A percentile compares a stretch with the other conserved stretches of the same genome.
Conservation (phyloP, 2,888 invertebrate genomes). For the Tachina fera region DNA sequence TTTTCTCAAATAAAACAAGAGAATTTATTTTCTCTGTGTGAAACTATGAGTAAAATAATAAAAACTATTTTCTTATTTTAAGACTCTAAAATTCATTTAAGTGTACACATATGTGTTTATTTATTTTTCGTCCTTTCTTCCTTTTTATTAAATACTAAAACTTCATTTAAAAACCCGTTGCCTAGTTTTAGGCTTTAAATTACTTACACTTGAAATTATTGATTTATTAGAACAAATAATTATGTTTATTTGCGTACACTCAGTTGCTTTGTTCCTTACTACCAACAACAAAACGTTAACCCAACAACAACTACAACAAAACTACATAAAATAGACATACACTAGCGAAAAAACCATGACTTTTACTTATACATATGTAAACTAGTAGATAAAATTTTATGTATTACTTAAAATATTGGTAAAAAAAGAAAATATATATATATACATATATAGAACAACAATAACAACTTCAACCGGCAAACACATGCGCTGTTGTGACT, state of each 20-base stretch:
- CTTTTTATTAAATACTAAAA: background rate
- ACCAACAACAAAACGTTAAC: constrained; percentile 27
- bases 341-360: constrained; percentile 59
- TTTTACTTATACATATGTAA: constrained; percentile 65
- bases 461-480: constrained; percentile 62
- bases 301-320: constrained; percentile 22
- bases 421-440: constrained; percentile 16
- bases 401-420: constrained; percentile 67
- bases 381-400: constrained; percentile 71
- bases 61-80: too few species aligned
- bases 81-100: too few species aligned
- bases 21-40: too few species aligned
- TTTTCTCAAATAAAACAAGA: too few species aligned
- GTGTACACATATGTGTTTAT: too few species aligned
- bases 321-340: constrained; percentile 1
- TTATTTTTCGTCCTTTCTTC: background rate
- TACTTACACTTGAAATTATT: constrained; percentile 53
- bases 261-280: constrained; percentile 44
- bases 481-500: constrained; percentile 71
- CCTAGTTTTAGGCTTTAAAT: constrained; percentile 50
- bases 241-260: constrained; percentile 53
- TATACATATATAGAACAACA: constrained; percentile 1
- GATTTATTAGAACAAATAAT: constrained; percentile 59
- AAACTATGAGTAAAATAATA: too few species aligned
- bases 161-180: background rate